Base-by-base conservation (phyloP, 2,113 vertebrate species). In the Pachycephala philippinensis region DNA sequence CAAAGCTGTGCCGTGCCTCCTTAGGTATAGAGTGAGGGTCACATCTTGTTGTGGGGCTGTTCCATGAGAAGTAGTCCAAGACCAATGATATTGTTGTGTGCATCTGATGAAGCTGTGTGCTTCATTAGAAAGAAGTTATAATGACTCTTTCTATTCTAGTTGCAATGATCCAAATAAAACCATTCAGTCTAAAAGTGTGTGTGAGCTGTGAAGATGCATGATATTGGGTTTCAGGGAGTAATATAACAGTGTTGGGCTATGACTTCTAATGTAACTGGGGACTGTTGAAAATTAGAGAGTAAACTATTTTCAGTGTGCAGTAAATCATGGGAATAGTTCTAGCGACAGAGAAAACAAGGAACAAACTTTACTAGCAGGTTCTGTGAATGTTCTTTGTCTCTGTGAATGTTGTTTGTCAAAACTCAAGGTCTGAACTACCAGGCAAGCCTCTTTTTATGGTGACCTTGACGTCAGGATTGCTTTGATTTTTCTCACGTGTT, bases 401-500 rank as follows among this genome's bases (percentile, higher is more conserved):
- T 54, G 11, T 56, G 59, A 64, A 65, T 24, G 30, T 57, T 87
- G 47, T 79, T 84, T 85, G 42, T 37, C 35, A 84, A 79, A 94
- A 77, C 6, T 13, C 26, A 33, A 3, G 31, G 23, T 52, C 37
- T 61, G 28, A 77, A 52, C 49, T 66, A 65, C 3, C 9, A 74
- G 42, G 35, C 2, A 2, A 86, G 30, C 9, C 35, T 54, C 22
- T 76, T 83, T 87, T 65, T 63, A 54, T 33, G 54, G 18, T 47
- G 54, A 80, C 15, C 17, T 26, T 70, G 30, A 49, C 59, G 50
- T 52, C 54, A 66, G 16, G 8, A 61, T 45, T 77, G 71, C 50
- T 91, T 91, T 93, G 59, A 74, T 74, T 95, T 91, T 90, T 70
- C 16, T 61, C 6, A 20, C 21, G 6, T 81, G 21, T 76, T 85